These are phyloP conservation scores for Anhinga rufa DNA, from an alignment of 2,113 vertebrate genomes.

Conservation along the genomic window DNA sequence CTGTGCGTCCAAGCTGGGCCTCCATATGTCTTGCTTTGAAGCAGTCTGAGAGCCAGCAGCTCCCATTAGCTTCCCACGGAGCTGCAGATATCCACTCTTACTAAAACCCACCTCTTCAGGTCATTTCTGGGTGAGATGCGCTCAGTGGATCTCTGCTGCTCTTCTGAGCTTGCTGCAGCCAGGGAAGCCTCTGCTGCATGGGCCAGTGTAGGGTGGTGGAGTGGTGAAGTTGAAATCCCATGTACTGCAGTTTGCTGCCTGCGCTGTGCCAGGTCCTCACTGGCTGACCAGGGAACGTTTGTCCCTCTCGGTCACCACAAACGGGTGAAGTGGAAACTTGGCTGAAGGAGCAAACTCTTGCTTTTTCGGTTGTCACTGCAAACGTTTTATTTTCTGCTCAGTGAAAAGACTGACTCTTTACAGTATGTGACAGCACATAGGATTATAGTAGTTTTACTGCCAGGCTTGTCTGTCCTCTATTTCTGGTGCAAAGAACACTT, in stretches of 20 bases:
- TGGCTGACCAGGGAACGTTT: not conserved
- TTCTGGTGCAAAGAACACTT: not conserved
- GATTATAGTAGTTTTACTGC: not conserved
- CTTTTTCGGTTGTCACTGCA: not conserved
- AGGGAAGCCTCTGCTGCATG: fast-evolving
- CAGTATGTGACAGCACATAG: fast-evolving
- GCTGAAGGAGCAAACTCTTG: not conserved
- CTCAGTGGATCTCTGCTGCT: fast-evolving
- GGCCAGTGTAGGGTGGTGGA: too few species aligned
- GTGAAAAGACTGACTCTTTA: not conserved
- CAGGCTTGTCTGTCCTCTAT: not conserved
- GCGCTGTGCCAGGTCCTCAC: fast-evolving
- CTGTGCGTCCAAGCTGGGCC: not conserved
- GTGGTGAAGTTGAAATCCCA: fast-evolving
- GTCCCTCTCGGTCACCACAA: not conserved
- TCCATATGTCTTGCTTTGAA: not conserved
- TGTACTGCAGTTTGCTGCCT: not conserved
- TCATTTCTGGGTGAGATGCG: not conserved
- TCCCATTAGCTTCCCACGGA: not conserved
- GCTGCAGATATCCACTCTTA: not conserved
- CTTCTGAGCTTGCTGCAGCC: not conserved
- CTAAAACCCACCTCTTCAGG: not conserved
- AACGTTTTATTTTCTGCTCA: not conserved
- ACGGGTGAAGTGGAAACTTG: not conserved
- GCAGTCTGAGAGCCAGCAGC: not conserved